Conservation (phyloP, 92 coral and sea anemone genomes). For the Epizoanthus stellaris region DNA sequence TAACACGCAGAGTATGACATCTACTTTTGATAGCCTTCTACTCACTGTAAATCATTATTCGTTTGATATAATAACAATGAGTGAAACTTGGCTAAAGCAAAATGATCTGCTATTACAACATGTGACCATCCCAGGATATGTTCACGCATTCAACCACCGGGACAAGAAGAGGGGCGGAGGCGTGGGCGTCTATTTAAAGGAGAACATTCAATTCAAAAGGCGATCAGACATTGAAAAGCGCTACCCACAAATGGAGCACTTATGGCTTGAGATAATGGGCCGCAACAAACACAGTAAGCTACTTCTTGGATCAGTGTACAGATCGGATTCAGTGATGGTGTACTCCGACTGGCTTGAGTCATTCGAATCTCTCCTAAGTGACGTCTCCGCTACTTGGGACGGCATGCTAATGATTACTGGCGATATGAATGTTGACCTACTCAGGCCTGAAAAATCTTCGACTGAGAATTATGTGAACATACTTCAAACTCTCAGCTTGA, state of each 20-base stretch:
- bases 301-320: conserved; percentile 35
- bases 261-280: conserved; percentile 40
- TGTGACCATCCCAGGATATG: conserved; percentile 32
- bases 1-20: no score
- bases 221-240: conserved; percentile 17
- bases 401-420: conserved; percentile 26
- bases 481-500: not conserved
- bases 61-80: conserved; percentile 17
- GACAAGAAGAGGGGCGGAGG: conserved; percentile 12
- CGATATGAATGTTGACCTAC: conserved; percentile 20
- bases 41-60: conserved; percentile 8
- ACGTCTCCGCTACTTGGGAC: conserved; percentile 10
- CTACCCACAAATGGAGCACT: conserved; percentile 15
- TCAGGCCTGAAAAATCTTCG: conserved; percentile 26
- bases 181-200: conserved; percentile 25
- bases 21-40: no score
- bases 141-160: conserved; percentile 23
- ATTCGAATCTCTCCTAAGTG: conserved; percentile 32
- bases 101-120: conserved; percentile 32
- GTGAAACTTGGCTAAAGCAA: conserved; percentile 23
- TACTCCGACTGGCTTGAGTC: conserved; percentile 44
- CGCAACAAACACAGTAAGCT: conserved; percentile 26
- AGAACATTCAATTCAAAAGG: conserved; percentile 18
- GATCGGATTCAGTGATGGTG: conserved; percentile 30
- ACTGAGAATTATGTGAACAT: conserved; percentile 4